Evolutionary conservation across 2,888 invertebrate genomes (phyloP).

Genomic region (Escarpia spicata): DNA sequence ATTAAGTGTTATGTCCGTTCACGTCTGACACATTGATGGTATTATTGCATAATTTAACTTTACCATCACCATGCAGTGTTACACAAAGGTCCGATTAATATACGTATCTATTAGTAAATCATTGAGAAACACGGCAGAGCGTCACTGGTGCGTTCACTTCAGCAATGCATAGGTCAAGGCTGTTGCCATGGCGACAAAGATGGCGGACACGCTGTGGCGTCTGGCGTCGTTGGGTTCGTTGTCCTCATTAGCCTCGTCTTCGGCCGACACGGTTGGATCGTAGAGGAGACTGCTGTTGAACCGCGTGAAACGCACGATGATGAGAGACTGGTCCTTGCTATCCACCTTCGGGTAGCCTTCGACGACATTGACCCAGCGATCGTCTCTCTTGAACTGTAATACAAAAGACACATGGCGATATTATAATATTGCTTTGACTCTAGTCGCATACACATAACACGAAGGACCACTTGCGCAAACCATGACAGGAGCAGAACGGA

Average conservation of each 20-base stretch:
- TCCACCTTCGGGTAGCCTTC: neutral
- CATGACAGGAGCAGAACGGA: too few relatives aligned
- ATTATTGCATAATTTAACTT: too few relatives aligned
- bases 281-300: conserved; percentile 7
- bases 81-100: too few relatives aligned
- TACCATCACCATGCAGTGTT: too few relatives aligned
- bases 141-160: neutral
- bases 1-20: neutral
- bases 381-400: neutral
- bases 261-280: neutral
- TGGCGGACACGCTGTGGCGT: neutral
- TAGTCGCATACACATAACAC: neutral
- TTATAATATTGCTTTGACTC: neutral
- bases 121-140: neutral
- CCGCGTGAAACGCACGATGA: neutral
- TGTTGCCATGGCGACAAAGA: neutral
- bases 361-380: neutral
- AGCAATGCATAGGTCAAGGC: neutral
- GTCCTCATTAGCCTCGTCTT: neutral
- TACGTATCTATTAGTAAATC: neutral
- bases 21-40: too few relatives aligned
- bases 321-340: neutral
- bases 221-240: neutral
- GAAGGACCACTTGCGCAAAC: neutral
- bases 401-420: neutral